Evolutionary conservation across 2,113 vertebrate species (phyloP).

Genomic region (Rissa tridactyla): DNA sequence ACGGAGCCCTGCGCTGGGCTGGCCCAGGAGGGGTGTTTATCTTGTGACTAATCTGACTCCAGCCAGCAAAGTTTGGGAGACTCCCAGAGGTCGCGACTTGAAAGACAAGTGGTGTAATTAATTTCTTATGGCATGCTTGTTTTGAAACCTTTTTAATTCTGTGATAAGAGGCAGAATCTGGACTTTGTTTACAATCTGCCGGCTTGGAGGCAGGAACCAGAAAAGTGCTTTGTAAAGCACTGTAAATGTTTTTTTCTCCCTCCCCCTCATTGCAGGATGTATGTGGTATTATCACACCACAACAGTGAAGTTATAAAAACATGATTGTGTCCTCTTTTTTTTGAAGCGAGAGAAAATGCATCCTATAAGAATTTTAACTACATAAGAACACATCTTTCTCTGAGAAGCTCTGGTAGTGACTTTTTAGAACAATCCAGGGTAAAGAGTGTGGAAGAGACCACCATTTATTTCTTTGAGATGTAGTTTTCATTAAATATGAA

Average conservation of each 20-base stretch:
- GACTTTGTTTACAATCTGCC: background rate
- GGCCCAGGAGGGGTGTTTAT: background rate
- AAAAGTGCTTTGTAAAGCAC: conserved; percentile 13
- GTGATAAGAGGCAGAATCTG: conserved; percentile 19
- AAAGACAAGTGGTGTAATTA: conserved; percentile 50
- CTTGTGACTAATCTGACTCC: conserved; percentile 24
- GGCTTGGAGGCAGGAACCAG: background rate
- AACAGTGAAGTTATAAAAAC: conserved; percentile 22
- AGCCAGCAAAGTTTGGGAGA: conserved; percentile 7
- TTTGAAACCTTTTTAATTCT: conserved; percentile 35
- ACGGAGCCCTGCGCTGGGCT: background rate
- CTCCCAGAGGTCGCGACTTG: conserved; percentile 25
- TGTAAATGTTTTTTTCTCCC: background rate
- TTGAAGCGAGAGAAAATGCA: background rate
- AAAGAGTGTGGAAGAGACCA: background rate
- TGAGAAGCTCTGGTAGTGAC: background rate
- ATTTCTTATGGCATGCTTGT: conserved; percentile 9
- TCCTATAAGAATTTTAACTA: background rate
- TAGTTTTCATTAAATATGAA: background rate
- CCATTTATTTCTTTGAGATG: background rate
- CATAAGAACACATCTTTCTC: background rate
- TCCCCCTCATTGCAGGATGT: background rate
- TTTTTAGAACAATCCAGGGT: background rate
- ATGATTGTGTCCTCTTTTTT: background rate
- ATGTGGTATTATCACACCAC: background rate